phyloP scores from a whole-genome alignment of 2,797 vertebrate genomes.

The Loris lydekkerianus region DNA sequence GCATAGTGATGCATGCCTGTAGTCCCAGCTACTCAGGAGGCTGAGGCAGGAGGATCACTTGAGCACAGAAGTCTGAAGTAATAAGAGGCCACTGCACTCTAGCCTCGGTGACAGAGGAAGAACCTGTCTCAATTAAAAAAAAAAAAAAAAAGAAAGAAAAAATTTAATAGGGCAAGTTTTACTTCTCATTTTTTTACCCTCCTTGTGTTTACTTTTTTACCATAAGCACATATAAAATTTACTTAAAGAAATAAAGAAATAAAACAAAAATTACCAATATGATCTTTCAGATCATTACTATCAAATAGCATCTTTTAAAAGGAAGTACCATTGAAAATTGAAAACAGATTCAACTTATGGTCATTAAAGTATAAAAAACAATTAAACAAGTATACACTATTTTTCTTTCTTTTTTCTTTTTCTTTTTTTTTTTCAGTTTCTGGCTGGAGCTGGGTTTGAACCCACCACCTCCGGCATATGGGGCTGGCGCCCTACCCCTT shows the following conservation, averaged over 20 bases:
- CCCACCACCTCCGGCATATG: no score
- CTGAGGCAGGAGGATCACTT: background rate
- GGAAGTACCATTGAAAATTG: background rate
- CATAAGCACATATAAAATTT: background rate
- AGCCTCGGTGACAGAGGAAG: background rate
- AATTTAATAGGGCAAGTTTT: background rate
- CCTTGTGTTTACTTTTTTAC: background rate
- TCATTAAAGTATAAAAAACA: background rate
- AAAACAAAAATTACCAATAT: background rate
- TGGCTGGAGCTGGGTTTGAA: no score
- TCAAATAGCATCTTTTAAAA: constrained; percentile 26
- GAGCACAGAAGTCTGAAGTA: background rate
- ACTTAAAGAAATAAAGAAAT: background rate
- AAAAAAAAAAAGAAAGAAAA: background rate
- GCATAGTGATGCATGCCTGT: background rate
- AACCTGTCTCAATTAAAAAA: background rate
- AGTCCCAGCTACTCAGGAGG: background rate
- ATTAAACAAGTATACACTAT: background rate
- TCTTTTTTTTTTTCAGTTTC: no score
- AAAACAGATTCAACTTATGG: background rate
- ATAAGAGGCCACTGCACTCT: background rate
- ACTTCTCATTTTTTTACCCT: background rate
- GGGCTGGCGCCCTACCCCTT: no score
- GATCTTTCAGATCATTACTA: background rate
- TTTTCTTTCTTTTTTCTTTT: background rate